Evolutionary conservation across 1,140 invertebrate species (phyloP).

Genomic region (Drosophila nigrodunni): DNA sequence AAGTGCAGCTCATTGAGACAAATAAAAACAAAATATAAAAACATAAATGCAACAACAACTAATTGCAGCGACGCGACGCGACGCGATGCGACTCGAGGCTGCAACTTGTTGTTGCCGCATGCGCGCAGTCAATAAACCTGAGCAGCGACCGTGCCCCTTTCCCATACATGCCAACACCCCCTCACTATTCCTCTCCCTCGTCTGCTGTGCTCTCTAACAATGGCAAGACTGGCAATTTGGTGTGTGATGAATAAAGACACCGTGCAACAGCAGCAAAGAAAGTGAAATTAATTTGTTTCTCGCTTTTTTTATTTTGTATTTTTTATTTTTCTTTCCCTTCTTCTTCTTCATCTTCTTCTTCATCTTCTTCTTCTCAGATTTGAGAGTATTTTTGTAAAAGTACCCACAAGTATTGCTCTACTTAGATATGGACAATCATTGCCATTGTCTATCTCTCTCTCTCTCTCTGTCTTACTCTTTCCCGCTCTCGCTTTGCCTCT

Average conservation of each 20-base stretch:
- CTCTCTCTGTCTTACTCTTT: neutral
- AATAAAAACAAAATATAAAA: neutral
- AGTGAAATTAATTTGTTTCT: conserved; percentile 76
- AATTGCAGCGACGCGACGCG: conserved; percentile 58
- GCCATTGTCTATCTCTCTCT: conserved; percentile 10
- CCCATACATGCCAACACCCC: neutral
- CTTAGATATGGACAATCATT: conserved; percentile 15
- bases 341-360: conserved; percentile 11
- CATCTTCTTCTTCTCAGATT: conserved; percentile 4
- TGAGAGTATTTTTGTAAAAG: conserved; percentile 3
- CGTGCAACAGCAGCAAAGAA: conserved; percentile 59
- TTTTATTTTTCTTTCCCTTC: conserved; percentile 33
- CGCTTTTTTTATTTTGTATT: conserved; percentile 27
- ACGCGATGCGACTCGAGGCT: conserved; percentile 26
- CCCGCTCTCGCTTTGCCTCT: neutral
- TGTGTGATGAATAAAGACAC: conserved; percentile 38
- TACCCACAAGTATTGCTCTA: conserved; percentile 39
- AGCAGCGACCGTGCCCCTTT: conserved; percentile 16
- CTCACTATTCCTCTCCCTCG: neutral
- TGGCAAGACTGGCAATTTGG: conserved; percentile 53
- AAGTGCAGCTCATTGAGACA: neutral
- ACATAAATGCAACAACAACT: conserved; percentile 29
- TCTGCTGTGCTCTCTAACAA: conserved; percentile 42
- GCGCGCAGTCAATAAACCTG: conserved; percentile 75
- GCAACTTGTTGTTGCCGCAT: conserved; percentile 27